Conservation (phyloP, 2,888 invertebrate genomes). For the Erpobdella octoculata region DNA sequence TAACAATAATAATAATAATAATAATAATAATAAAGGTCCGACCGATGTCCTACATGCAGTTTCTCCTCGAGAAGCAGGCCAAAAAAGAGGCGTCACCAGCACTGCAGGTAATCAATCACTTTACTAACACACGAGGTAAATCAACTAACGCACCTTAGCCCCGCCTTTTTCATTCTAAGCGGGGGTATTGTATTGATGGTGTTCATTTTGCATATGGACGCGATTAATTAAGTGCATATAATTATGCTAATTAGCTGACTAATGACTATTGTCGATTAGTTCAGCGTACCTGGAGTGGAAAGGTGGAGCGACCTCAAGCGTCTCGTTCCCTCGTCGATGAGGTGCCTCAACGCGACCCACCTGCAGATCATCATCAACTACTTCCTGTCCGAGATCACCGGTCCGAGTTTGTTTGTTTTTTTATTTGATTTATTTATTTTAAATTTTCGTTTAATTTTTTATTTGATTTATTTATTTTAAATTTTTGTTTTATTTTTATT, state of each 20-base stretch:
- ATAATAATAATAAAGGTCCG: constrained; percentile 45
- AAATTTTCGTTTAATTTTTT: too few relatives aligned
- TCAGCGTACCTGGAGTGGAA: not conserved
- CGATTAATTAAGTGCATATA: too few relatives aligned
- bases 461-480: too few relatives aligned
- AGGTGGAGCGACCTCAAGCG: not conserved
- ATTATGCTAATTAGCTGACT: not conserved
- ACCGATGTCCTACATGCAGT: constrained; percentile 50
- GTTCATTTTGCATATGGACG: not conserved
- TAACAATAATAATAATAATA: too few relatives aligned
- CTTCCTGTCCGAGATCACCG: constrained; percentile 82
- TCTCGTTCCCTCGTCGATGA: not conserved
- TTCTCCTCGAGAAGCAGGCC: constrained; percentile 48
- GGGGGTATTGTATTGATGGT: not conserved
- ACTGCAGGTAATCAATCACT: constrained; percentile 30
- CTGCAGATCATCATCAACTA: constrained; percentile 88
- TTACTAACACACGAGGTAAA: too few relatives aligned
- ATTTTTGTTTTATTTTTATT: too few relatives aligned
- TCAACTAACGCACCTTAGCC: too few relatives aligned
- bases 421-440: not conserved
- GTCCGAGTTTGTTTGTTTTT: constrained; percentile 45
- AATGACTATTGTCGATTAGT: constrained; percentile 44
- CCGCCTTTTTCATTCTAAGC: not conserved
- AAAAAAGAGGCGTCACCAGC: constrained; percentile 47
- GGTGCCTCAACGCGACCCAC: constrained; percentile 86